Evolutionary conservation across 2,888 invertebrate genomes (phyloP).

Genomic region (Tolmerus cingulatus): DNA sequence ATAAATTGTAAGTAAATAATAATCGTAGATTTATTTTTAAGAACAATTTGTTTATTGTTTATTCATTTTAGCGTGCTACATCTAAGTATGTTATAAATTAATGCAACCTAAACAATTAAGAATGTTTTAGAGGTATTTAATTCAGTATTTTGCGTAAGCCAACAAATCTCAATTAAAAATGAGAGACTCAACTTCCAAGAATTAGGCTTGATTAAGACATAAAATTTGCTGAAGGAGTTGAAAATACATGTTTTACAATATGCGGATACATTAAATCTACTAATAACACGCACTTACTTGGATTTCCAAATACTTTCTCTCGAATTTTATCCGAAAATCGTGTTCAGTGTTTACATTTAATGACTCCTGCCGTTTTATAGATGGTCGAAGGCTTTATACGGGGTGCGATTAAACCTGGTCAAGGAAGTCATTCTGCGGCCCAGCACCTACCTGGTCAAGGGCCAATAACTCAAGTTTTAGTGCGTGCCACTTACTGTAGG

Average conservation of each 20-base stretch:
- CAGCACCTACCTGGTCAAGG: neutral
- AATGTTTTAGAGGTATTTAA: too few species aligned
- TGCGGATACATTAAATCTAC: neutral
- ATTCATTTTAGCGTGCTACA: too few species aligned
- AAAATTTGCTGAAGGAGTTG: neutral
- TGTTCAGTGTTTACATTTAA: neutral
- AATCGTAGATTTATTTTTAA: too few species aligned
- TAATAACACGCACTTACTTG: neutral
- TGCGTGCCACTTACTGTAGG: conserved; percentile 20
- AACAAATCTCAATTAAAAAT: neutral
- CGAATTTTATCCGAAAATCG: neutral
- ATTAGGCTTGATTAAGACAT: neutral
- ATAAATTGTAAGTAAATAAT: too few species aligned
- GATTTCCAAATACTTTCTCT: neutral
- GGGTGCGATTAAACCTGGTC: neutral
- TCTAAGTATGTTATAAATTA: too few species aligned
- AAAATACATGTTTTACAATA: neutral
- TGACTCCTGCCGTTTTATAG: neutral
- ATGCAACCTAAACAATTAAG: too few species aligned
- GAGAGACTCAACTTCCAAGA: neutral
- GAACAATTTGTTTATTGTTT: too few species aligned
- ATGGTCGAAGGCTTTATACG: neutral
- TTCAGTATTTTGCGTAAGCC: too few species aligned
- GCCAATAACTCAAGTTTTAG: conserved; percentile 22
- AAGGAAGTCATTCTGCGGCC: neutral